Conservation (phyloP, 2,797 vertebrate species). For the Danio aesculapii region DNA sequence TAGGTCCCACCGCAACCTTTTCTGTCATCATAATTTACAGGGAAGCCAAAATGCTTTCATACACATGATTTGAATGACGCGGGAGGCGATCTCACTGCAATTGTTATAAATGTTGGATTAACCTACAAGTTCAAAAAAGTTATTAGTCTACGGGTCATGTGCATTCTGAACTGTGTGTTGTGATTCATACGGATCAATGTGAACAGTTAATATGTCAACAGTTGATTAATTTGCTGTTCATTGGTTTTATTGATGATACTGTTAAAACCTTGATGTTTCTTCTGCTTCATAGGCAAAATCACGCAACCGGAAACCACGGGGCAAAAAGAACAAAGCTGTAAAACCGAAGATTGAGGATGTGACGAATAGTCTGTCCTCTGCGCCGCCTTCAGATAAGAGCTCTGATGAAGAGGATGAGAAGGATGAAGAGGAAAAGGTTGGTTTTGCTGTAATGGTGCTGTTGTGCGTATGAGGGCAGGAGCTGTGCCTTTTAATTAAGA, state of each 20-base stretch:
- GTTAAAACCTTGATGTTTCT: not conserved
- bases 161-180: no score
- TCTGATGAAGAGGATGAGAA: constrained; percentile 90
- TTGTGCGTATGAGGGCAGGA: not conserved
- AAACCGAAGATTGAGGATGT: constrained; percentile 91
- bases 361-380: constrained; percentile 91
- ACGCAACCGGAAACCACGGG: constrained; percentile 89
- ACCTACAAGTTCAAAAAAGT: no score
- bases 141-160: no score
- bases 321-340: constrained; percentile 89
- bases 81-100: no score
- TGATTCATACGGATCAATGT: no score
- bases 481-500: not conserved
- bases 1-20: no score
- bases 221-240: not conserved
- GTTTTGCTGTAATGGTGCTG: constrained; percentile 19
- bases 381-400: constrained; percentile 88
- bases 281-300: constrained; percentile 84
- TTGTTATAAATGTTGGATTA: no score
- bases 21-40: no score
- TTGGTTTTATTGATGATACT: not conserved
- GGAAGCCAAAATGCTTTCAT: no score
- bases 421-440: constrained; percentile 76
- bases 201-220: no score
- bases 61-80: no score